Percentiles rank a stretch among this genome's conserved stretches.
These are phyloP conservation scores for Magallana gigas DNA, from an alignment of 1,140 invertebrate genomes.

Conservation along the genomic window DNA sequence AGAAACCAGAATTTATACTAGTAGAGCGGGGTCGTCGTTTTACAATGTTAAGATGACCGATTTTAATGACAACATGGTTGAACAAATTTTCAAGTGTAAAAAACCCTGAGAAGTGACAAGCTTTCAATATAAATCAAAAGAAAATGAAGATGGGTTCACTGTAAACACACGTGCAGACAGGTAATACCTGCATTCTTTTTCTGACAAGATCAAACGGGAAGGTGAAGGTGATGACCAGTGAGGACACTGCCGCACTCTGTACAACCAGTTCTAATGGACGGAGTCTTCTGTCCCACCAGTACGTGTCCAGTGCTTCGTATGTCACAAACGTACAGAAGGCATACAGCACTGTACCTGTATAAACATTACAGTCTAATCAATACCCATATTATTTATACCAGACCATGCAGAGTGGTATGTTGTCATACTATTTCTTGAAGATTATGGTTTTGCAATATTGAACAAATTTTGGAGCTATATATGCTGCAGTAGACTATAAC, in stretches of 20 bases:
- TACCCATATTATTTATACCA: background rate
- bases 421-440: no score
- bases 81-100: background rate
- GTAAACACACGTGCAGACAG: no score
- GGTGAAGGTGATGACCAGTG: constrained; percentile 2
- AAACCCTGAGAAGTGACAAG: background rate
- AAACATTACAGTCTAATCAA: background rate
- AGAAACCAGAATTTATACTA: no score
- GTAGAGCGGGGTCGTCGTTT: no score
- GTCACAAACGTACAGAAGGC: constrained; percentile 34
- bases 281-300: constrained; percentile 23
- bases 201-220: constrained; percentile 50
- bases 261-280: constrained; percentile 32
- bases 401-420: no score
- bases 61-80: no score
- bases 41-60: no score
- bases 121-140: background rate
- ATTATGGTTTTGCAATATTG: no score
- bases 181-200: constrained; percentile 46
- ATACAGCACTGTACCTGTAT: constrained; percentile 26
- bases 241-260: constrained; percentile 33
- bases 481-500: no score
- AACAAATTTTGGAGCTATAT: no score
- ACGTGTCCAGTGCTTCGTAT: constrained; percentile 38
- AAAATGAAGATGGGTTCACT: background rate